Evolutionary conservation across 2,797 vertebrate genomes (phyloP).

Genomic region (Alectoris magna): DNA sequence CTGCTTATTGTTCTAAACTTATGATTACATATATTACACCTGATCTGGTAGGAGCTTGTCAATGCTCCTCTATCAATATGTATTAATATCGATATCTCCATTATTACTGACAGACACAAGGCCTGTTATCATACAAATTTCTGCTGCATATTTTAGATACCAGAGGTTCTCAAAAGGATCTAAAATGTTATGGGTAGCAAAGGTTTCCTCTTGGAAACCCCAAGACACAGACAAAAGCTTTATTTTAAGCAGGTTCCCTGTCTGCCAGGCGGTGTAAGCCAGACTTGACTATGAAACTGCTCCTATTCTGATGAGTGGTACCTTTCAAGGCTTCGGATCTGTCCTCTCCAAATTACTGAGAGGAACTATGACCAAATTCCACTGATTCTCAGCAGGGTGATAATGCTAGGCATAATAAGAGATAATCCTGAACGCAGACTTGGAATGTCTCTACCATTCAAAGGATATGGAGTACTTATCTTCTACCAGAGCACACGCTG

Average conservation of each 20-base stretch:
- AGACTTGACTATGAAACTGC: not conserved
- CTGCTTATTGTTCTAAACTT: not conserved
- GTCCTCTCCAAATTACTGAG: not conserved
- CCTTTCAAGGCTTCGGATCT: not conserved
- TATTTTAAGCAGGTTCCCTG: not conserved
- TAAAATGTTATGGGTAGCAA: not conserved
- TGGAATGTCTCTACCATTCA: not conserved
- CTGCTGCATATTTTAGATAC: not conserved
- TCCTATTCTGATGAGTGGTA: not conserved
- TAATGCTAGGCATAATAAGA: not conserved
- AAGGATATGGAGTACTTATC: not conserved
- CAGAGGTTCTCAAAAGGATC: not conserved
- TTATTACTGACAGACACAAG: not conserved
- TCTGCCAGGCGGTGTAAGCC: not conserved
- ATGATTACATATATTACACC: not conserved
- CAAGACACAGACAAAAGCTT: not conserved
- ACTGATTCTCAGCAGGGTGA: not conserved
- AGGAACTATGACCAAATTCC: not conserved
- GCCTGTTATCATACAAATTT: not conserved
- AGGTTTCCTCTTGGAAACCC: not conserved
- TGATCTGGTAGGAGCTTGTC: not conserved
- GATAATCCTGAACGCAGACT: not conserved
- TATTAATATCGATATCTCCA: not conserved
- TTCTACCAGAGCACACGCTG: not conserved
- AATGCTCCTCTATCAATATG: not conserved